Evolutionary conservation across 1,140 invertebrate species (phyloP).

Genomic region (Stenopsyche tienmushanensis): DNA sequence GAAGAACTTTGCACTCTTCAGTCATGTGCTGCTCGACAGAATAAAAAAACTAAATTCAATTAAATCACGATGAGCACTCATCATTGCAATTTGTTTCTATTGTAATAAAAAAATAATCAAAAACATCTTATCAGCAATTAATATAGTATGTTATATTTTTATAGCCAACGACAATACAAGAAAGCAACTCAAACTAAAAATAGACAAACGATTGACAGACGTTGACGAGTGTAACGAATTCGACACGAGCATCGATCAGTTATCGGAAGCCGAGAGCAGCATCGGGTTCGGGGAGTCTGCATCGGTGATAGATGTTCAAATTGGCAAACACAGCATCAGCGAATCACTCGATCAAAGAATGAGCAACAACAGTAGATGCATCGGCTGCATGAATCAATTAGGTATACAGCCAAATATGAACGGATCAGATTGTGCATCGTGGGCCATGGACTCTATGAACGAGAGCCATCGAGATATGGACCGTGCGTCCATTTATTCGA

Average conservation of each 20-base stretch:
- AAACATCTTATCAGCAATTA: no score
- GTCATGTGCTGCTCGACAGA: no score
- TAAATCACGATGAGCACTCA: no score
- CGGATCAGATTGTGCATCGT: conserved; percentile 49
- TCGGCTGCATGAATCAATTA: conserved; percentile 75
- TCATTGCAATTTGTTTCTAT: no score
- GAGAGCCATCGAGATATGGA: conserved; percentile 55
- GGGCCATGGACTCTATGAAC: conserved; percentile 57
- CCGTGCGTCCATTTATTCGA: conserved; percentile 57
- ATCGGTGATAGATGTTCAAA: conserved; percentile 49
- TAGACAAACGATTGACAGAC: conserved; percentile 18
- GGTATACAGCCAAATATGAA: conserved; percentile 59
- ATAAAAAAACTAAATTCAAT: no score
- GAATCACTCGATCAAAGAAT: conserved; percentile 24
- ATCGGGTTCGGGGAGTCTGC: conserved; percentile 60
- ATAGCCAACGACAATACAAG: not conserved
- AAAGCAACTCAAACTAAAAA: conserved; percentile 15
- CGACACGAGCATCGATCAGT: conserved; percentile 29
- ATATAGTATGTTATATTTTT: no score
- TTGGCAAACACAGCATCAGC: conserved; percentile 4
- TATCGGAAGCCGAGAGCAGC: conserved; percentile 52
- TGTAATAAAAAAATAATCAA: no score
- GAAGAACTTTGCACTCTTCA: no score
- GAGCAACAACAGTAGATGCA: conserved; percentile 54
- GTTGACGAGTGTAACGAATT: conserved; percentile 5